These are phyloP conservation scores for Spilarctia lutea DNA, from an alignment of 2,888 invertebrate genomes.

Conservation along the genomic window DNA sequence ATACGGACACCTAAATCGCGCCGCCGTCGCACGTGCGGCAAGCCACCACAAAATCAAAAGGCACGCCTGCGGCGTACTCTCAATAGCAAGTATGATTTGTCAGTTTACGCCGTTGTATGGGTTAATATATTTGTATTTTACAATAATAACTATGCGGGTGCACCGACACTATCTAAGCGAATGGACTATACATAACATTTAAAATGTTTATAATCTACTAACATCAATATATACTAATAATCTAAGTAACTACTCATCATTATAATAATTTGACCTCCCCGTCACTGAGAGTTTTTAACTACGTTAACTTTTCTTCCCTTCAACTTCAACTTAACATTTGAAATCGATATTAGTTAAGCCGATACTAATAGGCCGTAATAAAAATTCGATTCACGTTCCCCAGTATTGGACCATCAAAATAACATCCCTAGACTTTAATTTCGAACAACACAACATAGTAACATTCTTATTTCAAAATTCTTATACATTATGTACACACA, in stretches of 20 bases:
- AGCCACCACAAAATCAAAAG: too few relatives aligned
- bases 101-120: too few relatives aligned
- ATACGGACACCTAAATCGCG: too few relatives aligned
- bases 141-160: too few relatives aligned
- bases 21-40: too few relatives aligned
- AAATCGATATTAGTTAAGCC: constrained; percentile 39
- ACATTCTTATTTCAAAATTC: neutral
- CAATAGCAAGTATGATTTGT: too few relatives aligned
- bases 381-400: constrained; percentile 48
- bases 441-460: neutral
- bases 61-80: too few relatives aligned
- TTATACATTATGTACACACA: neutral
- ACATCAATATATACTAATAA: neutral
- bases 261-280: constrained; percentile 53
- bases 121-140: too few relatives aligned
- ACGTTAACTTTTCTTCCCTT: neutral
- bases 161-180: too few relatives aligned
- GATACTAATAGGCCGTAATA: constrained; percentile 36
- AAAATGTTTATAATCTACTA: constrained; percentile 3
- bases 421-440: constrained; percentile 8
- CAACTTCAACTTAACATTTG: constrained; percentile 8
- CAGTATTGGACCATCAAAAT: constrained; percentile 28
- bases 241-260: constrained; percentile 42
- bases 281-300: constrained; percentile 8
- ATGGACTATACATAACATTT: neutral